phyloP scores from a whole-genome alignment of 2,113 vertebrate genomes.

The Gadus chalcogrammus region DNA sequence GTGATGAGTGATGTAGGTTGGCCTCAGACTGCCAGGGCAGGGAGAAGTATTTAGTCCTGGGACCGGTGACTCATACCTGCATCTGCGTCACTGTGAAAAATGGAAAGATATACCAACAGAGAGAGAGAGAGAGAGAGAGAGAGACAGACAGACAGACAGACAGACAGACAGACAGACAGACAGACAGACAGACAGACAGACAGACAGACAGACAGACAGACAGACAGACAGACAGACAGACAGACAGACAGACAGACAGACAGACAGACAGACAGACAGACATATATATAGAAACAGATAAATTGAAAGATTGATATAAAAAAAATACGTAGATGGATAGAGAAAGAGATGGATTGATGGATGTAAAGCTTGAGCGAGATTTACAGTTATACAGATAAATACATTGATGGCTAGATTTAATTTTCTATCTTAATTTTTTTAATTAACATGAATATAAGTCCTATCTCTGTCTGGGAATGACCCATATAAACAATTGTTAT shows the following conservation, averaged over 20 bases:
- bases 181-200: neutral
- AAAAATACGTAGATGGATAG: too few species aligned
- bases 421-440: too few species aligned
- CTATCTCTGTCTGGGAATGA: neutral
- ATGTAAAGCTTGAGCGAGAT: too few species aligned
- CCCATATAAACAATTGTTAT: neutral
- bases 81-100: conserved; percentile 33
- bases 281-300: too few species aligned
- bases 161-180: conserved; percentile 1
- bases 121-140: conserved; percentile 14
- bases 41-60: conserved; percentile 40
- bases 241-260: too few species aligned
- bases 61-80: conserved; percentile 46
- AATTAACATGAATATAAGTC: neutral
- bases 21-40: conserved; percentile 19
- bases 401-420: too few species aligned
- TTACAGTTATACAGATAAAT: too few species aligned
- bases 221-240: neutral
- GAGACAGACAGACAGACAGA: conserved; percentile 1
- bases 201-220: neutral
- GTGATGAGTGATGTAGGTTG: conserved; percentile 33
- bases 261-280: too few species aligned
- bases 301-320: too few species aligned
- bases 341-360: too few species aligned
- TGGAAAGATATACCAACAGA: neutral